Conservation (phyloP, 1,140 invertebrate genomes). For the Euura saliciscinereae region DNA sequence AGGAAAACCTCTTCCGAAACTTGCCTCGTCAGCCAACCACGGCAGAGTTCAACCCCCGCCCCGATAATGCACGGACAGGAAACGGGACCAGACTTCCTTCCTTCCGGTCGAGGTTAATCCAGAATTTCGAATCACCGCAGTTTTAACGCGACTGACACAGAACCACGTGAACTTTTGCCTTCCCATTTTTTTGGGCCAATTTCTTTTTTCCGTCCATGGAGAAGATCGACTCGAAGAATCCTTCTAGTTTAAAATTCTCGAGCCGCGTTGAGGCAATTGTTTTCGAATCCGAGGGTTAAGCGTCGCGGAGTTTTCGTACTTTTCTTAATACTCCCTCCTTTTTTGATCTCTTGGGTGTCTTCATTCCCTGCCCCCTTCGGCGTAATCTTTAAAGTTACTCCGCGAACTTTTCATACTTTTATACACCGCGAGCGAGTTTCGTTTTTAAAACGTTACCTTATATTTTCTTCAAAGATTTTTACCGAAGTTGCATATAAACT, state of each 20-base stretch:
- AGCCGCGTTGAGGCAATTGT: slow-evolving; percentile 42
- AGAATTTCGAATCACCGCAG: not conserved
- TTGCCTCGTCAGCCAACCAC: not conserved
- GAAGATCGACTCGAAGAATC: no score
- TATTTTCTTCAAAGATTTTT: no score
- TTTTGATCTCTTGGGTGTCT: not conserved
- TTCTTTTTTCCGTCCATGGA: not conserved
- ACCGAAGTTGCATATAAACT: no score
- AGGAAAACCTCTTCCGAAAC: not conserved
- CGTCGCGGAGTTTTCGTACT: slow-evolving; percentile 24
- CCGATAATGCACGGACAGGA: not conserved
- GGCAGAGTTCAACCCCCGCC: no score
- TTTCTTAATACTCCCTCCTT: not conserved
- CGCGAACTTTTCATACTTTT: not conserved
- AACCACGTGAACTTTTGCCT: no score
- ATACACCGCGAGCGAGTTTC: no score
- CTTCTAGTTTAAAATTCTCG: slow-evolving; percentile 47
- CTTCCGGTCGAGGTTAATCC: not conserved
- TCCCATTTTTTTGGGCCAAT: not conserved
- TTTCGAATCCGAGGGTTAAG: slow-evolving; percentile 43
- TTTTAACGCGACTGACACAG: not conserved
- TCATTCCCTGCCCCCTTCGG: not conserved
- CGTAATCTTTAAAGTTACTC: slow-evolving; percentile 8
- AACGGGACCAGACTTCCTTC: not conserved
- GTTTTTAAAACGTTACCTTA: no score